phyloP scores from a whole-genome alignment of 2,113 vertebrate species.

The Sebastes schlegelii region DNA sequence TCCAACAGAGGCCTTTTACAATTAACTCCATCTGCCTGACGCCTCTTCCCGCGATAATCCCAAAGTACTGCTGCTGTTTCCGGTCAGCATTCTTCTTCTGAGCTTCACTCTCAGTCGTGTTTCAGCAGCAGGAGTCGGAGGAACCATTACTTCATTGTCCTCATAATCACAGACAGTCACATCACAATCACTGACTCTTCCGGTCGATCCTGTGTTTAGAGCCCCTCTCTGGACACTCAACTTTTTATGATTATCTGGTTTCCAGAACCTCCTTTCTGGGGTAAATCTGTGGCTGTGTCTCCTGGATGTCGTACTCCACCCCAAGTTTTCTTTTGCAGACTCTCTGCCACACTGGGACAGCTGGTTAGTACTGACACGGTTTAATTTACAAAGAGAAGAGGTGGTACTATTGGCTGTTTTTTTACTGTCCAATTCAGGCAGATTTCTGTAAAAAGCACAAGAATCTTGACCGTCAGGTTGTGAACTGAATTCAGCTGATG shows the following conservation, averaged over 20 bases:
- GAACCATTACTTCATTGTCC: constrained; percentile 31
- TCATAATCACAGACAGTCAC: constrained; percentile 13
- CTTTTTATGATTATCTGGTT: background rate
- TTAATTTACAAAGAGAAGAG: constrained; percentile 2
- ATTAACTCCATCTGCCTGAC: background rate
- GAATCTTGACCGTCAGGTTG: background rate
- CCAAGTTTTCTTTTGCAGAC: constrained; percentile 21
- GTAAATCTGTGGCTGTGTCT: constrained; percentile 2
- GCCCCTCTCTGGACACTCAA: background rate
- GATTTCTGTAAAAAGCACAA: background rate
- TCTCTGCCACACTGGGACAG: background rate
- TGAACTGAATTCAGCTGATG: background rate
- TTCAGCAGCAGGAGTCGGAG: constrained; percentile 53
- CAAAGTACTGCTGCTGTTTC: background rate
- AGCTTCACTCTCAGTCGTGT: background rate
- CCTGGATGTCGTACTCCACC: background rate
- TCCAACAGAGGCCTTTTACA: constrained; percentile 25
- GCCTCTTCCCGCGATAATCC: background rate
- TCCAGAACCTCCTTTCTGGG: constrained; percentile 42
- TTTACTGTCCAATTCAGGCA: background rate
- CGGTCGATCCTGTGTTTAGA: background rate
- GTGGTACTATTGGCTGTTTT: background rate
- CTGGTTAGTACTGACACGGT: background rate
- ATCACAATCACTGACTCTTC: background rate
- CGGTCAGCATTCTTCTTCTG: background rate